Evolutionary conservation across 1,140 invertebrate species (phyloP).

Genomic region (Limonius californicus): DNA sequence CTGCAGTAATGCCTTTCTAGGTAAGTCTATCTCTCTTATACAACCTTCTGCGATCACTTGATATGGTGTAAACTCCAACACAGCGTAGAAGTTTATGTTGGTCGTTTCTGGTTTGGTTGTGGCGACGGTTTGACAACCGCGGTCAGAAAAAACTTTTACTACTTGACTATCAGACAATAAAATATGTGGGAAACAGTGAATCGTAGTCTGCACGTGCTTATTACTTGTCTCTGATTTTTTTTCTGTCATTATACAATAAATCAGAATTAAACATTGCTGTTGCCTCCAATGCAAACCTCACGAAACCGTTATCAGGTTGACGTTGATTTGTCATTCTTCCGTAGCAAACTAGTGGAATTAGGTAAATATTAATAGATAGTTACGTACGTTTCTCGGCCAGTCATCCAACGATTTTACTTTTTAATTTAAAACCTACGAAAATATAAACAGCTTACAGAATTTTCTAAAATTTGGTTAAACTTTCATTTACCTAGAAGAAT

Average conservation of each 20-base stretch:
- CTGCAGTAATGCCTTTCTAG: constrained; percentile 9
- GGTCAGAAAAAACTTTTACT: constrained; percentile 3
- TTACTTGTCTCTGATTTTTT: neutral
- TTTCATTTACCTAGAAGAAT: too few species aligned
- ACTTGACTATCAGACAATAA: neutral
- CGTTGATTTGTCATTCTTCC: neutral
- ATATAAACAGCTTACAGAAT: too few species aligned
- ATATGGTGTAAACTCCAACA: constrained; percentile 18
- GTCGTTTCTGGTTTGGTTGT: neutral
- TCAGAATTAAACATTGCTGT: too few species aligned
- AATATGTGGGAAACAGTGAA: neutral
- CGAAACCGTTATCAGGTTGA: constrained; percentile 4
- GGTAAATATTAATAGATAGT: too few species aligned
- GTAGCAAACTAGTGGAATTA: too few species aligned
- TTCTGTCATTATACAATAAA: neutral
- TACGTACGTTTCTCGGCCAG: too few species aligned
- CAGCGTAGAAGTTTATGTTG: neutral
- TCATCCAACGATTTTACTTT: too few species aligned
- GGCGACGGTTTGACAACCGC: constrained; percentile 14
- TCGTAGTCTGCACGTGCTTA: neutral
- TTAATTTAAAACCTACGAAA: too few species aligned
- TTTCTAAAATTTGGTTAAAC: too few species aligned
- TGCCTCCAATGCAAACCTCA: too few species aligned
- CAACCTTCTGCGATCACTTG: constrained; percentile 16
- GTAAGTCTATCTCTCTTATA: constrained; percentile 10